These are phyloP conservation scores for Cataglyphis rosenhaueri DNA, from an alignment of 2,888 invertebrate genomes.

Conservation along the genomic window DNA sequence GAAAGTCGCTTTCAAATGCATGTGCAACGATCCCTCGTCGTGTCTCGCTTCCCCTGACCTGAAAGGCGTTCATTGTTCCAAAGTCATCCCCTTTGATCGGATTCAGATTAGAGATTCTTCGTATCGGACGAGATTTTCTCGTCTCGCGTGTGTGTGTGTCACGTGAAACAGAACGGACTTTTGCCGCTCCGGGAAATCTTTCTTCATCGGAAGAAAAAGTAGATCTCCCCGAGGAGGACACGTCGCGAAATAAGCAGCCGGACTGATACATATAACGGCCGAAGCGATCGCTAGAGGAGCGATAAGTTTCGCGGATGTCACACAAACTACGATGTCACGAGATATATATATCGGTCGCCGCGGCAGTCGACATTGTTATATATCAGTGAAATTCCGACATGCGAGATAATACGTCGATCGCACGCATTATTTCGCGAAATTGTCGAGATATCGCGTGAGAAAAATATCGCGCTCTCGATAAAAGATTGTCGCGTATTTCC, in stretches of 20 bases:
- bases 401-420: neutral
- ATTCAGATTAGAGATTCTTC: neutral
- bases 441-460: neutral
- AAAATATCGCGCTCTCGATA: neutral
- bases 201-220: neutral
- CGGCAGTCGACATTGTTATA: slow-evolving; percentile 25
- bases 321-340: slow-evolving; percentile 4
- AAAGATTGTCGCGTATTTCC: neutral
- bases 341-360: neutral
- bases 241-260: slow-evolving; percentile 2
- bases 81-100: neutral
- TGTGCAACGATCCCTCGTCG: slow-evolving; percentile 7
- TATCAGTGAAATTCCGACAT: slow-evolving; percentile 20
- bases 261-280: neutral
- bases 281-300: neutral
- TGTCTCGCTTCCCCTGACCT: neutral
- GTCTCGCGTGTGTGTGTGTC: neutral
- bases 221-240: neutral
- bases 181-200: neutral
- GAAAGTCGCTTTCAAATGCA: slow-evolving; percentile 34
- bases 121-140: neutral
- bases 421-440: neutral
- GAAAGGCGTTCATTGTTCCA: slow-evolving; percentile 2
- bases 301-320: slow-evolving; percentile 26
- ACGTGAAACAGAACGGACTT: neutral